Base-by-base conservation (phyloP, 2,113 vertebrate species). In the Oryzias woworae region DNA sequence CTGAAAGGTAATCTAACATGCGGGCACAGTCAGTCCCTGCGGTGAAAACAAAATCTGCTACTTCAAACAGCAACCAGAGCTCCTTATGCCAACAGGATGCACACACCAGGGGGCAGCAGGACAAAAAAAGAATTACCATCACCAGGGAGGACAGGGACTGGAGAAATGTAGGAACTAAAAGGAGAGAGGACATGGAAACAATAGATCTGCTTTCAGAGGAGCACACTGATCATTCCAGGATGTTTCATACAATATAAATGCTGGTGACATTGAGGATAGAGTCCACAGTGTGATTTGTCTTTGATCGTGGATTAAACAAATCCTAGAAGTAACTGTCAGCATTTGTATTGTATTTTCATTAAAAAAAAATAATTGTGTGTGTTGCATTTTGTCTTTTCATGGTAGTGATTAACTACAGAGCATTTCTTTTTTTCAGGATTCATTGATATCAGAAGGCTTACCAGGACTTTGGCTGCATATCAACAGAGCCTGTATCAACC, bases 61-160 rank as follows among this genome's bases (percentile, higher is more conserved):
- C 60, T 51, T 41, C 20, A 24, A 56, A 55, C 67, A 68, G 60
- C 59, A 14, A 41, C 60, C 43, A 42, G 62, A 72, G 67, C 64
- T 69, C 53, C 59, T 80, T 58, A 73, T 61, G 64, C 58, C 64
- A 77, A 60, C 51, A 76, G 63, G 74, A 78, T 64, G 43, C 45
- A 28, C 68, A 73, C 66, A 57, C 36, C 66, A 51, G 56, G 69
- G 68, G 62, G 71, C 50, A 23, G 36, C 55, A 52, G 44, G 60
- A 65, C 57, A 71, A 51, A 26, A 43, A 51, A 48, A 71, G 41
- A n/a, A 41, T 22, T 44, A 31, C 24, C 31, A 43, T 53, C 54
- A 72, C 49, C 62, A 22, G 49, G 44, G 44, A 53, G 58, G 26
- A 51, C 65, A n/a, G 56, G 61, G 55, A 42, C 26, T 26, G 24